A percentile compares a stretch with the other conserved stretches of the same genome.
Evolutionary conservation across 2,888 invertebrate species (phyloP).

Genomic region (Dryobotodes eremita): DNA sequence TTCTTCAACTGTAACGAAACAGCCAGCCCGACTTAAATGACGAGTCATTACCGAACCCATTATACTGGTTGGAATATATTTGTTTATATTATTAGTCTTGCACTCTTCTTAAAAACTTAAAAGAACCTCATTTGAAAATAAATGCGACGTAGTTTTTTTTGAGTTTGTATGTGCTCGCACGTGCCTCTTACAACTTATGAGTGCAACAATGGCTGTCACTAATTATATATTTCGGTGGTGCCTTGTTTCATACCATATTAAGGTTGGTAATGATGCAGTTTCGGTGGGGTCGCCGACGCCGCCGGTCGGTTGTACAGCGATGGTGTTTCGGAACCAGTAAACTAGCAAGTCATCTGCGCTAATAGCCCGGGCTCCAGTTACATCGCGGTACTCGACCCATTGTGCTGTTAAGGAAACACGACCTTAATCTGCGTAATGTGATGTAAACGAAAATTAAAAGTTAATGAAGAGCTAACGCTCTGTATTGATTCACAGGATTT

Average conservation of each 20-base stretch:
- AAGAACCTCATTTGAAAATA: conserved; percentile 61
- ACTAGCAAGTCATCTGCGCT: conserved; percentile 84
- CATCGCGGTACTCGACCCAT: conserved; percentile 71
- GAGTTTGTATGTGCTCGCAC: conserved; percentile 32
- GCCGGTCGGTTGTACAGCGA: conserved; percentile 43
- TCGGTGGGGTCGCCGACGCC: conserved; percentile 68
- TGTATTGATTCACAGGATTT: not conserved
- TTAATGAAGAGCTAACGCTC: conserved; percentile 10
- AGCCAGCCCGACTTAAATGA: conserved; percentile 72
- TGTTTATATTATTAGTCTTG: conserved; percentile 78
- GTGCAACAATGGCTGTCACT: conserved; percentile 46
- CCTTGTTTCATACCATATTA: conserved; percentile 49
- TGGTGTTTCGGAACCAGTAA: conserved; percentile 74
- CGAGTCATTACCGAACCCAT: conserved; percentile 76
- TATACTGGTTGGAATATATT: conserved; percentile 79
- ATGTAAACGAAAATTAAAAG: conserved; percentile 52
- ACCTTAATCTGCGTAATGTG: conserved; percentile 66
- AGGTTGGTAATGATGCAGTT: conserved; percentile 71
- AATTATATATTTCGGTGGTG: conserved; percentile 59
- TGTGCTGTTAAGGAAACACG: conserved; percentile 67
- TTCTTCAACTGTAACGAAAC: conserved; percentile 81
- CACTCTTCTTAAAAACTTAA: conserved; percentile 50
- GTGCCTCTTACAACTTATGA: conserved; percentile 19
- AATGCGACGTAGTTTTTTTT: conserved; percentile 46
- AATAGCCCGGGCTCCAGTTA: conserved; percentile 81